phyloP scores from a whole-genome alignment of 2,888 invertebrate genomes.

The Antitype chi region DNA sequence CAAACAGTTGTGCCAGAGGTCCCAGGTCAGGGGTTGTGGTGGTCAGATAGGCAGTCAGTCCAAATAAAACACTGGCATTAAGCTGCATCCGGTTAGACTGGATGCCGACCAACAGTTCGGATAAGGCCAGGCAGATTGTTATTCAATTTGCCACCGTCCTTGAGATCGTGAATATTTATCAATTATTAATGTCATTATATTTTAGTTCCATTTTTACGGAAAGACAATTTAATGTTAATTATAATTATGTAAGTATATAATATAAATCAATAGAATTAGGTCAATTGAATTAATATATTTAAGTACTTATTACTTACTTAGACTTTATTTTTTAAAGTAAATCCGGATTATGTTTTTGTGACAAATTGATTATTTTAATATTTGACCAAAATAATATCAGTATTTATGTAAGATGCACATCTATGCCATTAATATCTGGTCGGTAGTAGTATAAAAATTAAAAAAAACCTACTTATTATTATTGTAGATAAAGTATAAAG shows the following conservation, averaged over 20 bases:
- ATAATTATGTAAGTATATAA: slow-evolving; percentile 20
- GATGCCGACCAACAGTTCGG: background rate
- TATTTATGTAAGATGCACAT: slow-evolving; percentile 21
- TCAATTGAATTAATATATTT: slow-evolving; percentile 16
- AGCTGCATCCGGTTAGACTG: background rate
- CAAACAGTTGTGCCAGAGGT: background rate
- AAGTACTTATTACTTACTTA: slow-evolving; percentile 8
- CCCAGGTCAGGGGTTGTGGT: background rate
- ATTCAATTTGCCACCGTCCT: slow-evolving; percentile 28
- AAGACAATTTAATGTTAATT: slow-evolving; percentile 4
- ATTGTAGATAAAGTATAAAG: slow-evolving; percentile 7
- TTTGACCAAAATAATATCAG: slow-evolving; percentile 15
- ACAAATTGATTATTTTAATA: slow-evolving; percentile 12
- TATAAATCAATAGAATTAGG: slow-evolving; percentile 13
- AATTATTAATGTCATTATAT: background rate
- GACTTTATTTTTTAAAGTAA: background rate
- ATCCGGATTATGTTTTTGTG: slow-evolving; percentile 3
- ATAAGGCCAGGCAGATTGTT: background rate
- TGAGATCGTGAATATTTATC: slow-evolving; percentile 52
- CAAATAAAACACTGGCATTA: background rate
- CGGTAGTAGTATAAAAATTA: too few species aligned
- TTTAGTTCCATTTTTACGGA: slow-evolving; percentile 6
- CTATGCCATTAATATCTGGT: slow-evolving; percentile 3
- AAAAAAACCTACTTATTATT: too few species aligned
- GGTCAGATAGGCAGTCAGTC: background rate